Evolutionary conservation across 2,113 vertebrate species (phyloP).

Genomic region (Phyllopteryx taeniolatus): DNA sequence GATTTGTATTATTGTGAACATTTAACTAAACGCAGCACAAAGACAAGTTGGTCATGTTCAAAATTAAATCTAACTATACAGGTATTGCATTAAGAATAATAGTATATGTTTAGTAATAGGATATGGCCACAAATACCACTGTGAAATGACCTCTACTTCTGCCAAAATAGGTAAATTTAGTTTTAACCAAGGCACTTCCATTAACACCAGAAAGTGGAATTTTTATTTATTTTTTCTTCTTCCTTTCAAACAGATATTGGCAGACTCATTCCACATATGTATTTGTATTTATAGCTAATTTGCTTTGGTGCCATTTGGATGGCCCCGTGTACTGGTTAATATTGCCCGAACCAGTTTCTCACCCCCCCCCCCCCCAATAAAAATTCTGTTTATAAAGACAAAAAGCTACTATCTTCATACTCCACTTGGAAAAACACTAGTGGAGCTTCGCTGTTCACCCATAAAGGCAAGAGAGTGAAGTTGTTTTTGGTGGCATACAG

Average conservation of each 20-base stretch:
- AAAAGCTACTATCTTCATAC: not conserved
- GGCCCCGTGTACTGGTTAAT: not conserved
- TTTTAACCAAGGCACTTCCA: conserved; percentile 27
- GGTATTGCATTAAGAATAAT: too few relatives aligned
- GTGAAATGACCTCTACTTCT: not conserved
- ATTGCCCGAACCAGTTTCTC: not conserved
- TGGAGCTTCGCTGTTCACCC: not conserved
- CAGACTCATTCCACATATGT: not conserved
- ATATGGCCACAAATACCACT: not conserved
- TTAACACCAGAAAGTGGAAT: conserved; percentile 18
- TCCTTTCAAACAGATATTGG: not conserved
- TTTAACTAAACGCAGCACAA: not conserved
- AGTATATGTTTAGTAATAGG: too few relatives aligned
- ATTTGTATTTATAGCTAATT: not conserved
- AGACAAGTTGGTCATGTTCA: not conserved
- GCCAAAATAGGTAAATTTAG: not conserved
- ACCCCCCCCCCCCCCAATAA: not conserved
- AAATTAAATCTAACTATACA: not conserved
- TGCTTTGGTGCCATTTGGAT: not conserved
- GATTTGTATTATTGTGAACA: not conserved
- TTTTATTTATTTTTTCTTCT: not conserved
- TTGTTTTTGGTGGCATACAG: too few relatives aligned
- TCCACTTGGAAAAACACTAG: not conserved
- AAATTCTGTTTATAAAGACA: not conserved
- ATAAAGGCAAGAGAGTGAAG: not conserved